Base-by-base conservation (phyloP, 2,888 invertebrate genomes). In the Drosophila cognata region DNA sequence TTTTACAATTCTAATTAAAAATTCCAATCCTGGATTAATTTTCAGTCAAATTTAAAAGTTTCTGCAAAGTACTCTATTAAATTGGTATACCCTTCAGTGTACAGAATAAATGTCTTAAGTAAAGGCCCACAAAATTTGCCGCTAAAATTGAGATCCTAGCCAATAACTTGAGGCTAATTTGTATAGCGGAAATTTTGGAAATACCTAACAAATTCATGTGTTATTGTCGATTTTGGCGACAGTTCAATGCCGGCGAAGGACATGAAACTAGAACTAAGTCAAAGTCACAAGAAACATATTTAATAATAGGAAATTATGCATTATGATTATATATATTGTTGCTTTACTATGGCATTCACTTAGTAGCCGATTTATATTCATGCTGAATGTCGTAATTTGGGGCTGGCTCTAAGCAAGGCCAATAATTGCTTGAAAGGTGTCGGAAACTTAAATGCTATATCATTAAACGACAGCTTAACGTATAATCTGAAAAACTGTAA, bases 181-280 rank as follows among this genome's bases (percentile, higher is more conserved):
- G 46, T 48, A n/a, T 60, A 41, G 58, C 66, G 68, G 50, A 84
- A 70, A 63, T 79, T 60, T 51, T 53, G 46, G 55, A 8, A 18
- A 7, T 11, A 2, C 0, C 66, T 63, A 51, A 65, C 28, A 77
- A 74, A 82, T 70, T 77, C 66, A 25, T 29, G 62, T 57, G 25
- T 79, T 65, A 71, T 53, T 21, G 46, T 60, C 28, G 53, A 61
- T 41, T 61, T 31, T 67, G 69, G 31, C 38, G 79, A 81, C 82
- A 86, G 43, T 28, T 75, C 84, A 81, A 77, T 78, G 52, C 76
- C 51, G 8, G 18, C 60, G 74, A 81, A 86, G 84, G 84, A 59
- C 75, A 61, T 56, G 46, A 28, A 56, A 56, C 50, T 33, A 29
- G 6, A 60, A 48, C 56, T 11, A 25, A 73, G 33, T 10, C 59